Percentiles rank a stretch among this genome's conserved stretches.
These are phyloP conservation scores for Serripes groenlandicus DNA, from an alignment of 2,888 invertebrate species.

Conservation along the genomic window DNA sequence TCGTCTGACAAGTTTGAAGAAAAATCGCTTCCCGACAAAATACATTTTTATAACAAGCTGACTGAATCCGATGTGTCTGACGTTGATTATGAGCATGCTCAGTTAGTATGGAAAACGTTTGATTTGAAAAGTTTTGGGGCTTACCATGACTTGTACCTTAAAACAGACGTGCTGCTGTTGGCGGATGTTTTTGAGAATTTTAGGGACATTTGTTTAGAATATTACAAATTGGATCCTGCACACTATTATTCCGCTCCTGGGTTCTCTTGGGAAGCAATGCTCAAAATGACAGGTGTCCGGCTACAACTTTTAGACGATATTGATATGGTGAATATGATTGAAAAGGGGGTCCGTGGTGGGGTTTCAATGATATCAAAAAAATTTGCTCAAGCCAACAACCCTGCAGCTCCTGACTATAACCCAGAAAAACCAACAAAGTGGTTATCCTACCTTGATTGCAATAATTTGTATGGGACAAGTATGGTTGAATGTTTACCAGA, in stretches of 20 bases:
- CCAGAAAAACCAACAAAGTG: constrained; percentile 52
- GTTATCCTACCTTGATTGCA: constrained; percentile 29
- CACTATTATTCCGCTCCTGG: constrained; percentile 58
- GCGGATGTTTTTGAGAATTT: constrained; percentile 50
- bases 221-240: constrained; percentile 44
- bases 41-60: constrained; percentile 22
- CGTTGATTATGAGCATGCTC: constrained; percentile 35
- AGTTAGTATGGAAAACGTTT: constrained; percentile 29
- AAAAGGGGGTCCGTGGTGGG: constrained; percentile 40
- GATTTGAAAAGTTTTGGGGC: constrained; percentile 27
- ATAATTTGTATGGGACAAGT: constrained; percentile 58
- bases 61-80: constrained; percentile 27
- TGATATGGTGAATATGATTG: constrained; percentile 21
- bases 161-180: constrained; percentile 35
- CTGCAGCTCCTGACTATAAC: constrained; percentile 54
- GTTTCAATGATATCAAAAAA: constrained; percentile 44
- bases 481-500: constrained; percentile 75
- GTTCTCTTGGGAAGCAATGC: constrained; percentile 31
- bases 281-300: constrained; percentile 40
- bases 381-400: constrained; percentile 50
- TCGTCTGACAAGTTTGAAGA: constrained; percentile 23
- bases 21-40: constrained; percentile 6
- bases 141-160: constrained; percentile 47
- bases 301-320: constrained; percentile 50
- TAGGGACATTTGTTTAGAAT: constrained; percentile 22